A percentile compares a stretch with the other conserved stretches of the same genome.
Evolutionary conservation across 2,888 invertebrate species (phyloP).

Genomic region (Aporophyla nigra): DNA sequence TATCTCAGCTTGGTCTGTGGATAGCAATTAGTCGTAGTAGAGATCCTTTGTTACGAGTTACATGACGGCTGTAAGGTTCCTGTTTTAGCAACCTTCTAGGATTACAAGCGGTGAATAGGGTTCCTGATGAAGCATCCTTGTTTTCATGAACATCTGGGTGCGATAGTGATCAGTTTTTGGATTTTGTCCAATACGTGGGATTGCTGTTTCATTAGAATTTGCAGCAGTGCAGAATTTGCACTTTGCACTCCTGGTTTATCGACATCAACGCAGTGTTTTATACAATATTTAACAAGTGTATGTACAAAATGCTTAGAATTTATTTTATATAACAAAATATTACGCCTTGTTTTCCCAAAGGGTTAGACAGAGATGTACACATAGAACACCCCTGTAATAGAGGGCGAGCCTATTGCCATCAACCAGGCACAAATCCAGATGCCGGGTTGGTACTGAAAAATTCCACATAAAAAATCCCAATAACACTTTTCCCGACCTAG

Average conservation of each 20-base stretch:
- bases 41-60: conserved; percentile 74
- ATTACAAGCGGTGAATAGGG: conserved; percentile 60
- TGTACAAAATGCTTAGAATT: background rate
- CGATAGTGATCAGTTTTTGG: conserved; percentile 46
- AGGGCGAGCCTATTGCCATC: no score
- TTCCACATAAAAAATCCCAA: no score
- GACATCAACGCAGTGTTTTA: background rate
- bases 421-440: no score
- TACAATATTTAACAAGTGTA: background rate
- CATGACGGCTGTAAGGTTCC: conserved; percentile 71
- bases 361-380: no score
- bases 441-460: no score
- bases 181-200: conserved; percentile 26
- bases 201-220: conserved; percentile 16
- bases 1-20: conserved; percentile 77
- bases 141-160: conserved; percentile 46
- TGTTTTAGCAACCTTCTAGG: conserved; percentile 64
- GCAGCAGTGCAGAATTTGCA: background rate
- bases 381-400: no score
- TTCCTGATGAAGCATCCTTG: conserved; percentile 41
- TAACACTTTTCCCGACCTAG: no score
- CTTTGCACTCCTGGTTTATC: background rate
- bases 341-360: no score
- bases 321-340: no score
- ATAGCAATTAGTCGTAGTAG: conserved; percentile 82